A percentile compares a stretch with the other conserved stretches of the same genome.
phyloP scores from a whole-genome alignment of 1,140 invertebrate genomes.

The Uloborus diversus region DNA sequence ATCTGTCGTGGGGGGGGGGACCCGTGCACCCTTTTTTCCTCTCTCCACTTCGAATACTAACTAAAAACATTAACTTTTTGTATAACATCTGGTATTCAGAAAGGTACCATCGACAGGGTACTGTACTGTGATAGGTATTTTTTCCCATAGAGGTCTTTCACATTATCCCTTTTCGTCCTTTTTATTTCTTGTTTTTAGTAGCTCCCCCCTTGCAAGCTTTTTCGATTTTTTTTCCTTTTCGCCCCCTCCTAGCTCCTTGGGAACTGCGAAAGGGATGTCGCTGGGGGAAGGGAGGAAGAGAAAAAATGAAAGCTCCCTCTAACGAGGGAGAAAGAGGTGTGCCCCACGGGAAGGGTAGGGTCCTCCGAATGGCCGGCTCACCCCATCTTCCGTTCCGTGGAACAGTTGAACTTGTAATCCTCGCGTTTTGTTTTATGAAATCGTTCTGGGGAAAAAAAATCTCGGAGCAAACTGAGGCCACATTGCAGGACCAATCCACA shows the following conservation, averaged over 20 bases:
- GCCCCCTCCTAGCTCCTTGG: not conserved
- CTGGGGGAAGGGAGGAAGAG: not conserved
- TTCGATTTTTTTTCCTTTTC: constrained; percentile 18
- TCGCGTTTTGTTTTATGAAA: too few relatives aligned
- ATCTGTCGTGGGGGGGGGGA: constrained; percentile 30
- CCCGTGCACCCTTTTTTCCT: constrained; percentile 37
- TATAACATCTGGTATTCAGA: constrained; percentile 14
- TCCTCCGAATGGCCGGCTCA: too few relatives aligned
- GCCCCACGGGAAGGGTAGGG: not conserved
- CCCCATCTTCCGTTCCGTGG: too few relatives aligned
- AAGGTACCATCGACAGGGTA: not conserved
- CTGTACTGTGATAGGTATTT: constrained; percentile 1
- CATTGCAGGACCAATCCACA: too few relatives aligned
- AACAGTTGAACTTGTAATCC: too few relatives aligned
- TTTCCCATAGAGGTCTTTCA: constrained; percentile 48
- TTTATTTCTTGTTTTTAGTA: not conserved
- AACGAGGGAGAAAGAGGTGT: constrained; percentile 1
- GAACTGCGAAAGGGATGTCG: constrained; percentile 6
- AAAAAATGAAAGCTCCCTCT: not conserved
- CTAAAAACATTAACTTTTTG: constrained; percentile 41
- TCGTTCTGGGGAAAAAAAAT: too few relatives aligned
- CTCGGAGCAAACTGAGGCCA: too few relatives aligned
- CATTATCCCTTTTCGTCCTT: constrained; percentile 31
- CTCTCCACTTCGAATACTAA: constrained; percentile 2
- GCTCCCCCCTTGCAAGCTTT: not conserved